Conservation (phyloP, 2,797 vertebrate species). For the Antennarius maculatus region DNA sequence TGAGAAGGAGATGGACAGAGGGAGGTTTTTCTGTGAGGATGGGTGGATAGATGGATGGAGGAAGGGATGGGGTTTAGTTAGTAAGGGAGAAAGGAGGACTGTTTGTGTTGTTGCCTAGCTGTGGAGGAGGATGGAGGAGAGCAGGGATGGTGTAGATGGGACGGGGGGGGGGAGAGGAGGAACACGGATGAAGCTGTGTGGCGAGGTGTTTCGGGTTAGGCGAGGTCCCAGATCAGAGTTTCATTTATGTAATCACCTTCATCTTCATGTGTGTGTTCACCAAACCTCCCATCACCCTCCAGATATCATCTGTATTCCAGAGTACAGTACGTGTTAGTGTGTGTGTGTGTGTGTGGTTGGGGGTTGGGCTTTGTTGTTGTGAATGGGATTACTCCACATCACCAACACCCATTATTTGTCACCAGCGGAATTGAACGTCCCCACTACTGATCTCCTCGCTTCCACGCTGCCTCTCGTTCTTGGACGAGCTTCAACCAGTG, state of each 20-base stretch:
- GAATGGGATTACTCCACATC: slow-evolving; percentile 76
- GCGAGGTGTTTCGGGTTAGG: slow-evolving; percentile 76
- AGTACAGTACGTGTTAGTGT: slow-evolving; percentile 26
- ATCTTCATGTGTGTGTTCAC: slow-evolving; percentile 47
- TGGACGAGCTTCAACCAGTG: slow-evolving; percentile 59
- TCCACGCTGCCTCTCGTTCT: slow-evolving; percentile 46
- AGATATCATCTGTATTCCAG: slow-evolving; percentile 37
- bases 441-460: slow-evolving; percentile 46
- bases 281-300: slow-evolving; percentile 18
- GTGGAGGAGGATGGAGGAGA: slow-evolving; percentile 24
- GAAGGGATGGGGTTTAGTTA: slow-evolving; percentile 34
- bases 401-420: slow-evolving; percentile 62
- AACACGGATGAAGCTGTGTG: slow-evolving; percentile 50
- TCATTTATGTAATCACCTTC: slow-evolving; percentile 46
- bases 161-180: slow-evolving; percentile 34
- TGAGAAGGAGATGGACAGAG: slow-evolving; percentile 7
- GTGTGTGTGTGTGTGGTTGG: slow-evolving; percentile 26
- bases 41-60: slow-evolving; percentile 44
- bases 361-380: slow-evolving; percentile 74
- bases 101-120: slow-evolving; percentile 73
- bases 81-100: slow-evolving; percentile 52
- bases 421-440: slow-evolving; percentile 65
- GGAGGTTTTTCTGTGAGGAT: slow-evolving; percentile 34
- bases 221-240: slow-evolving; percentile 63
- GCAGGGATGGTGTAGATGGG: slow-evolving; percentile 51